Evolutionary conservation across 53 echinoderm and acorn worm genomes (phyloP).

Genomic region (Henricia sp.): DNA sequence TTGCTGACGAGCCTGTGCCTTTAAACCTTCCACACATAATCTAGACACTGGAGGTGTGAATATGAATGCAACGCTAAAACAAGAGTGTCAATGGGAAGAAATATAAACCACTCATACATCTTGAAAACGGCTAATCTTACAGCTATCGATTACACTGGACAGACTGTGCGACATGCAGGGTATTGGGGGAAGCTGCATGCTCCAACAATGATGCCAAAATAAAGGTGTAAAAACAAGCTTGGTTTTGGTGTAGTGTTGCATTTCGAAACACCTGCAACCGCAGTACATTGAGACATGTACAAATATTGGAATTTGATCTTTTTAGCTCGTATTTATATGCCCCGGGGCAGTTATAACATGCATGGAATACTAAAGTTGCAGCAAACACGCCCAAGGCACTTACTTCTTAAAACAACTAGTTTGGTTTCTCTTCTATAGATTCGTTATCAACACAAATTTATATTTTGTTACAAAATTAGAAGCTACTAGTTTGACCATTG

Average conservation of each 20-base stretch:
- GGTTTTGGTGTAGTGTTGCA: neutral
- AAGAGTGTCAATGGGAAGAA: too few species aligned
- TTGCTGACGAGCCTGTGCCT: neutral
- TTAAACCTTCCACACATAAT: neutral
- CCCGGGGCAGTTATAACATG: neutral
- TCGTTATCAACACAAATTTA: too few species aligned
- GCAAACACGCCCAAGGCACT: slow-evolving; percentile 11
- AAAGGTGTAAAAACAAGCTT: neutral
- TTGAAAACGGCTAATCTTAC: neutral
- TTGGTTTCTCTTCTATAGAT: neutral
- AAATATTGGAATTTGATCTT: neutral
- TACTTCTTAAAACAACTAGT: neutral
- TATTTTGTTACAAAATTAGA: neutral
- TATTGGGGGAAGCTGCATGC: too few species aligned
- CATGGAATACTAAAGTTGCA: neutral
- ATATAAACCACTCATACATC: neutral
- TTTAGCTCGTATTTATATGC: neutral
- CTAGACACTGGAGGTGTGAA: too few species aligned
- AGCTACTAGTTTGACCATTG: neutral
- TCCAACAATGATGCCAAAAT: neutral
- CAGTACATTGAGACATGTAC: neutral
- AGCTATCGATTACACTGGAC: neutral
- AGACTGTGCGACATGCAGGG: neutral
- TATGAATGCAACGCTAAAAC: too few species aligned
- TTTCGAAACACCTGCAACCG: slow-evolving; percentile 6